Base-by-base conservation (phyloP, 2,797 vertebrate genomes). In the Oryzias sinensis region DNA sequence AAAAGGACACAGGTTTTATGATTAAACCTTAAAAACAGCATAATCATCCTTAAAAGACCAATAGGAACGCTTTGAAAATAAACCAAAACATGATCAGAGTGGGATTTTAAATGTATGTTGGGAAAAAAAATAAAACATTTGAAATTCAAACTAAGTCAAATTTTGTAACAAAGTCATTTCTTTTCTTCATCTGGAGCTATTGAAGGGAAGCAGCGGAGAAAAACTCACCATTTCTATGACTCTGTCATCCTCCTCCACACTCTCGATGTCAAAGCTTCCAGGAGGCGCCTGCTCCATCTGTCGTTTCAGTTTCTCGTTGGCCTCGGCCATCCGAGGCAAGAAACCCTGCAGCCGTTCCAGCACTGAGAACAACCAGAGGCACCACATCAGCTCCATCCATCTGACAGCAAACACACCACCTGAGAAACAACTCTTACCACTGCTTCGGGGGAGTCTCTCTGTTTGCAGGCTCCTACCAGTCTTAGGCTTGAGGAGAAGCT, bases 171-270 rank as follows among this genome's bases (percentile, higher is more conserved):
- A 15, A n/a, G 6, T 6, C n/a, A 43, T 6, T 43, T 5, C 42
- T 5, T 27, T 27, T 27, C 27, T 27, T 27, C 27, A 27, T 27
- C 5, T 27, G 27, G 16, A 17, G 43, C 1, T 2, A 4, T 11
- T 46, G 18, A 46, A 46, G 14, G 18, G 6, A 1, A 20, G 8
- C 44, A 11, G 40, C 1, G 11, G 6, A 40, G 18, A 0, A 0
- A 41, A 11, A 68, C 76, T 91, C 87, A 96, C 96, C 96, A 98
- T 97, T 83, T 97, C 93, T 72, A 98, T 94, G 47, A 98, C 68
- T 60, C 89, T 92, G 72, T 92, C 92, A 0, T 87, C 76, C 7
- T 75, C 87, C 29, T 93, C 90, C 43, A 94, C 76, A 2, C 89
- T 86, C 86, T 98, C 95, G 20, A 98, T 98, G 80, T 97, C 91